phyloP scores from a whole-genome alignment of 2,888 invertebrate species.

The Stenodera caucasica region DNA sequence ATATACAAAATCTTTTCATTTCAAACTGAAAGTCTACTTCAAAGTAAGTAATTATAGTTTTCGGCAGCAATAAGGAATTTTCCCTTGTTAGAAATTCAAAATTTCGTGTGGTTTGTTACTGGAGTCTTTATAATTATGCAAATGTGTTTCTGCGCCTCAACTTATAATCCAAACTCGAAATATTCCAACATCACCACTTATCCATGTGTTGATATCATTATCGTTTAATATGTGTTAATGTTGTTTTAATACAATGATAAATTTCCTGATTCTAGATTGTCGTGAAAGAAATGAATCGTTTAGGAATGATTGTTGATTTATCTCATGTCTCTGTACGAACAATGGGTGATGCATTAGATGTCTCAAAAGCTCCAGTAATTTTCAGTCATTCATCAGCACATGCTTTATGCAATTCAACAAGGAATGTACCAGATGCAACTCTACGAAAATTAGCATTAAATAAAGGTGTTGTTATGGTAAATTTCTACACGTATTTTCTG shows the following conservation, averaged over 20 bases:
- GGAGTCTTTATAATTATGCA: not conserved
- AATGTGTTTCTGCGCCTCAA: not conserved
- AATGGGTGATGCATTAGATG: constrained; percentile 77
- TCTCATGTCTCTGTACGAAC: constrained; percentile 80
- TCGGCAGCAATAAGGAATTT: too few species aligned
- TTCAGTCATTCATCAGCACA: constrained; percentile 86
- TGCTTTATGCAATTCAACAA: constrained; percentile 76
- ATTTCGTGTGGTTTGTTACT: too few species aligned
- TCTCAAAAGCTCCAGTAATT: constrained; percentile 79
- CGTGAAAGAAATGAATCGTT: constrained; percentile 84
- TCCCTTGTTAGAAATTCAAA: too few species aligned
- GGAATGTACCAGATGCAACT: constrained; percentile 80
- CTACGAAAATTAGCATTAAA: constrained; percentile 73
- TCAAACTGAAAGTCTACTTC: too few species aligned
- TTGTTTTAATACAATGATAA: constrained; percentile 12
- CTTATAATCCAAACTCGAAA: too few species aligned
- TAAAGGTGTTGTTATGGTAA: constrained; percentile 84
- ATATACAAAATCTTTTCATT: too few species aligned
- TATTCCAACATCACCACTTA: too few species aligned
- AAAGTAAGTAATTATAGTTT: too few species aligned
- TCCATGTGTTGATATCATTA: too few species aligned
- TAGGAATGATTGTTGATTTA: constrained; percentile 86
- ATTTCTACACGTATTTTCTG: constrained; percentile 79
- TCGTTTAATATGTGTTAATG: too few species aligned
- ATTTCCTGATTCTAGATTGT: constrained; percentile 63